Percentiles rank a stretch among this genome's conserved stretches.
These are phyloP conservation scores for Mnemiopsis leidyi DNA, from an alignment of 37 sponge, comb jelly and placozoan genomes.

Conservation along the genomic window DNA sequence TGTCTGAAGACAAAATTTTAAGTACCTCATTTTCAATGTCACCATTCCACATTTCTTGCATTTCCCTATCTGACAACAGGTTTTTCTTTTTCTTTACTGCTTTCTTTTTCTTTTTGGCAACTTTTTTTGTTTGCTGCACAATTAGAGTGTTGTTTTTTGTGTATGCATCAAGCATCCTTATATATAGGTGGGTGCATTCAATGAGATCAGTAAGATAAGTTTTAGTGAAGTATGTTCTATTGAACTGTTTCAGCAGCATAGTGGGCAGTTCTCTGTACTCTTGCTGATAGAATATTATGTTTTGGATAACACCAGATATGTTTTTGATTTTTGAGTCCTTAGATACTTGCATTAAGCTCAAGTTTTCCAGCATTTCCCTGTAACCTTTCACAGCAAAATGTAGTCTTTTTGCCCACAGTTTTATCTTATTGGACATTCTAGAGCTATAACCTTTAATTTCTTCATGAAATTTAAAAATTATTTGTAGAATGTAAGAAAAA, in stretches of 20 bases:
- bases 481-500: conserved; percentile 36
- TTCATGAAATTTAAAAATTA: conserved; percentile 50
- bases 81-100: conserved; percentile 43
- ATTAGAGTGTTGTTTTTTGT: conserved; percentile 21
- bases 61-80: conserved; percentile 9
- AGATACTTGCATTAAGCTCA: conserved; percentile 41
- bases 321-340: conserved; percentile 7
- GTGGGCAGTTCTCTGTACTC: conserved; percentile 57
- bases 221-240: not conserved
- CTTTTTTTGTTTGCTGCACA: conserved; percentile 43
- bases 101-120: not conserved
- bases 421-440: not conserved
- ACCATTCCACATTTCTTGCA: conserved; percentile 61
- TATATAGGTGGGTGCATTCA: conserved; percentile 59
- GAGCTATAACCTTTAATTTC: conserved; percentile 49
- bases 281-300: conserved; percentile 63
- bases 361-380: conserved; percentile 40
- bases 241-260: conserved; percentile 26
- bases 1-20: not conserved
- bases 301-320: conserved; percentile 28
- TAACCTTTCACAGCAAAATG: conserved; percentile 33
- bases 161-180: conserved; percentile 65
- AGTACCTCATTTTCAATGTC: conserved; percentile 46
- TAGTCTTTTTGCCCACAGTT: not conserved
- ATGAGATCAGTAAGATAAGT: conserved; percentile 25